These are phyloP conservation scores for Xiphorhynchus elegans DNA, from an alignment of 2,113 vertebrate species.

Conservation along the genomic window DNA sequence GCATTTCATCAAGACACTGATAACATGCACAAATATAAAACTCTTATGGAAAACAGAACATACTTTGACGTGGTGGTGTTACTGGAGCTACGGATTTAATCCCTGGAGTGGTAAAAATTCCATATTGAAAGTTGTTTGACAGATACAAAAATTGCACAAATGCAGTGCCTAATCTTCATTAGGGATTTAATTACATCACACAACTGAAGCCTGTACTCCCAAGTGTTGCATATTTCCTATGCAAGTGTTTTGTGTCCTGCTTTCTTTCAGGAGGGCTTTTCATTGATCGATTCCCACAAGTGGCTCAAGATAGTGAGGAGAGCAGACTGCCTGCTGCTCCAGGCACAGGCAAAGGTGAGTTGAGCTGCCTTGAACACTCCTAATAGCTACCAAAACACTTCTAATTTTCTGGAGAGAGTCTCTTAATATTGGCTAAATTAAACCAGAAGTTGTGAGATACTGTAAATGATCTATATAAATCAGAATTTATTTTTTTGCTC, in stretches of 20 bases:
- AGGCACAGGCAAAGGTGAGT: constrained; percentile 79
- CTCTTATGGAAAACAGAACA: not conserved
- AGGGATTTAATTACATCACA: not conserved
- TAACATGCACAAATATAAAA: not conserved
- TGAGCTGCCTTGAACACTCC: not conserved
- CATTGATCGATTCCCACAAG: constrained; percentile 78
- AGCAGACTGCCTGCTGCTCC: constrained; percentile 86
- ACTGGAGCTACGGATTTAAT: not conserved
- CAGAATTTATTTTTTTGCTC: not conserved
- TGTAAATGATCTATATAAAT: not conserved
- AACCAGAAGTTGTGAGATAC: not conserved
- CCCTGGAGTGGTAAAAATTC: not conserved
- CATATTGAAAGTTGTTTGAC: not conserved
- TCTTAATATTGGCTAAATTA: not conserved
- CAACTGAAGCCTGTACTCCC: not conserved
- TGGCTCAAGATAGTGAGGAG: constrained; percentile 85
- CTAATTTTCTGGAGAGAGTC: not conserved
- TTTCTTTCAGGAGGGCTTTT: constrained; percentile 88
- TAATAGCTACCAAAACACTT: not conserved
- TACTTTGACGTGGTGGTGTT: not conserved
- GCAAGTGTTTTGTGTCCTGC: not conserved
- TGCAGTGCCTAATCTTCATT: not conserved
- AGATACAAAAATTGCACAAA: not conserved
- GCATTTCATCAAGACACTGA: not conserved
- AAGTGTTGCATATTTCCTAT: not conserved